Percentiles rank a stretch among this genome's conserved stretches.
phyloP scores from a whole-genome alignment of 2,113 vertebrate species.

The Notothenia coriiceps region DNA sequence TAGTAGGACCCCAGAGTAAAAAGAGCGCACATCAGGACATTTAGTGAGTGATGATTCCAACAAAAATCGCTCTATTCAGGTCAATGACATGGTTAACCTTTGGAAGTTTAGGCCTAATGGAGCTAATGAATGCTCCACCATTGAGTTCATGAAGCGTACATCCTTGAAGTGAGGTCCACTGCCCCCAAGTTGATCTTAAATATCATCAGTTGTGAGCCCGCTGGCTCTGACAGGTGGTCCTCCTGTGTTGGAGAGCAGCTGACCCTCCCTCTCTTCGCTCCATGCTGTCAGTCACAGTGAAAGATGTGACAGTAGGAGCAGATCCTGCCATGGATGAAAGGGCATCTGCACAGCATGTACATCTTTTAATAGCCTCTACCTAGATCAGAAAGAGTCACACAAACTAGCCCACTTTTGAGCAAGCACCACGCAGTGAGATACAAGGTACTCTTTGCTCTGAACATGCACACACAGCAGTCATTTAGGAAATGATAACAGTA shows the following conservation, averaged over 20 bases:
- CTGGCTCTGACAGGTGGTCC: constrained; percentile 74
- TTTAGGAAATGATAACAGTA: constrained; percentile 34
- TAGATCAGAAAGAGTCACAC: constrained; percentile 34
- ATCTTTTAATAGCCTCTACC: constrained; percentile 63
- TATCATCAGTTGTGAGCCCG: constrained; percentile 46
- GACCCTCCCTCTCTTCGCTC: constrained; percentile 41
- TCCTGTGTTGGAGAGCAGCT: constrained; percentile 51
- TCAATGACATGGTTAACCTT: constrained; percentile 68
- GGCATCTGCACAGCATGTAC: constrained; percentile 70
- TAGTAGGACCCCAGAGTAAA: constrained; percentile 42
- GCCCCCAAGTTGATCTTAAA: constrained; percentile 68
- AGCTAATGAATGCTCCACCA: constrained; percentile 66
- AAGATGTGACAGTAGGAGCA: constrained; percentile 70
- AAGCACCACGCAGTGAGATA: constrained; percentile 21
- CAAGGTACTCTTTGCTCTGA: constrained; percentile 1
- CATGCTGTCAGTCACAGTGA: constrained; percentile 73
- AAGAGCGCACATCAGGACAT: constrained; percentile 35
- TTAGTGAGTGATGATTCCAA: constrained; percentile 56
- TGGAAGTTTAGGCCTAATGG: constrained; percentile 60
- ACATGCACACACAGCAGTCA: constrained; percentile 31
- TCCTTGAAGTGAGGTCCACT: constrained; percentile 67
- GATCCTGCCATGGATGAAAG: constrained; percentile 70
- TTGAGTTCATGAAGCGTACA: constrained; percentile 65
- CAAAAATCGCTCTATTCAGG: constrained; percentile 45
- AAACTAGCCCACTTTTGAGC: constrained; percentile 28